Base-by-base conservation (phyloP, 2,113 vertebrate genomes). In the Xenopus tropicalis region DNA sequence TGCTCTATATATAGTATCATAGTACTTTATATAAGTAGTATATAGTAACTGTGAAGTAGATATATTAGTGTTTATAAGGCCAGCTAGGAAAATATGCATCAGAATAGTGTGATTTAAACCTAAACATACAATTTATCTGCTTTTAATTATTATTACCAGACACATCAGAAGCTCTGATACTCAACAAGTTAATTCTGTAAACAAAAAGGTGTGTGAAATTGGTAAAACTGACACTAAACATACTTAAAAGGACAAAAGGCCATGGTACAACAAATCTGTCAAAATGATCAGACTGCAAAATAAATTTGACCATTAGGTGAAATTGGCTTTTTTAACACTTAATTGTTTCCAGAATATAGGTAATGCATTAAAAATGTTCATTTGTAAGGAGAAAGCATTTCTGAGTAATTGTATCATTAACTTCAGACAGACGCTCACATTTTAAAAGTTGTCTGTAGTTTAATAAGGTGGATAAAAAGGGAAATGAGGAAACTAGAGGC, bases 351-450 rank as follows among this genome's bases (percentile, higher is more conserved):
- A 76, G 73, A 69, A 51, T 42, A 62, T 69, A 11, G 44, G 43
- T 69, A 76, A 76, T 76, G 59, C 63, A 76, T 69, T 62, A 76
- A 56, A 76, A 63, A 76, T 69, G 73, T 76, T 69, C 66, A 63
- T 64, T 69, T 69, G 73, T 52, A 69, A 62, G 16, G 24, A 76
- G 58, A 54, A 76, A 76, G 62, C 66, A 69, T 76, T 63, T 76
- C 66, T 69, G 73, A 69, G 65, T 76, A 76, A 76, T 76, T 69
- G 66, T 76, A 29, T 76, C 73, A 76, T 76, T 76, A 76, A 76
- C 73, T 63, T 76, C 73, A 76, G 66, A 63, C 73, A 76, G 54
- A 68, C 20, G 57, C 58, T 63, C 73, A 54, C 58, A 76, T 76
- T 69, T 76, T 69, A 61, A 54, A 58, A 69, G 44, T 69, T 69